phyloP scores from a whole-genome alignment of 2,888 invertebrate genomes.

The Sminthurides aquaticus region DNA sequence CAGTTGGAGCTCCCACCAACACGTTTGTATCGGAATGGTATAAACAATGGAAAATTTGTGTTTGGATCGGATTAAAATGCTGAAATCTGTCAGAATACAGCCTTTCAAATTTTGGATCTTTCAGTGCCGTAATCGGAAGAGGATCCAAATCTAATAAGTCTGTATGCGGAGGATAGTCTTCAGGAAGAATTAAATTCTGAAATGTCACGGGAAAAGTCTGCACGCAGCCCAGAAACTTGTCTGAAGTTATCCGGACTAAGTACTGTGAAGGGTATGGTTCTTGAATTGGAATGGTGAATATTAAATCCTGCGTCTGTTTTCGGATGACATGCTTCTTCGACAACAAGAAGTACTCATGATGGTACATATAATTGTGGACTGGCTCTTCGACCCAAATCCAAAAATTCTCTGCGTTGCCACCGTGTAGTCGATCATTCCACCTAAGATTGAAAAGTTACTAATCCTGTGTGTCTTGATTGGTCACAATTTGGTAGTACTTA shows the following conservation, averaged over 20 bases:
- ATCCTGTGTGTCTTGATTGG: neutral
- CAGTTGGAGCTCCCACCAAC: slow-evolving; percentile 79
- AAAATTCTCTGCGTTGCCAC: slow-evolving; percentile 79
- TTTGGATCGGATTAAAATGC: slow-evolving; percentile 98
- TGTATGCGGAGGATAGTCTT: slow-evolving; percentile 85
- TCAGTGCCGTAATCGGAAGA: slow-evolving; percentile 72
- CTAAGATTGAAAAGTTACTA: slow-evolving; percentile 47
- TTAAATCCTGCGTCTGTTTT: slow-evolving; percentile 69
- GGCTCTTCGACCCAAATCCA: slow-evolving; percentile 99
- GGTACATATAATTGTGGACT: slow-evolving; percentile 86
- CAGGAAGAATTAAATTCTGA: slow-evolving; percentile 81
- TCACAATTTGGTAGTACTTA: neutral
- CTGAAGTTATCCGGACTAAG: slow-evolving; percentile 76
- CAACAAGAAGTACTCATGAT: slow-evolving; percentile 83
- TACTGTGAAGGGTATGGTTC: slow-evolving; percentile 90
- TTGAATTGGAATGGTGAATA: slow-evolving; percentile 89
- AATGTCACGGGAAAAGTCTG: slow-evolving; percentile 55
- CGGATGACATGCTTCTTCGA: slow-evolving; percentile 68
- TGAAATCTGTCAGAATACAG: slow-evolving; percentile 71
- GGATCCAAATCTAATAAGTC: slow-evolving; percentile 86
- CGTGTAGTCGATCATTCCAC: slow-evolving; percentile 87
- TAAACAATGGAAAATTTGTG: slow-evolving; percentile 92
- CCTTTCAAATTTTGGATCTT: slow-evolving; percentile 66
- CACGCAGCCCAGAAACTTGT: slow-evolving; percentile 67
- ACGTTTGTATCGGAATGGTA: slow-evolving; percentile 93